Evolutionary conservation across 2,888 invertebrate genomes (phyloP).

Genomic region (Prenolepis imparis): DNA sequence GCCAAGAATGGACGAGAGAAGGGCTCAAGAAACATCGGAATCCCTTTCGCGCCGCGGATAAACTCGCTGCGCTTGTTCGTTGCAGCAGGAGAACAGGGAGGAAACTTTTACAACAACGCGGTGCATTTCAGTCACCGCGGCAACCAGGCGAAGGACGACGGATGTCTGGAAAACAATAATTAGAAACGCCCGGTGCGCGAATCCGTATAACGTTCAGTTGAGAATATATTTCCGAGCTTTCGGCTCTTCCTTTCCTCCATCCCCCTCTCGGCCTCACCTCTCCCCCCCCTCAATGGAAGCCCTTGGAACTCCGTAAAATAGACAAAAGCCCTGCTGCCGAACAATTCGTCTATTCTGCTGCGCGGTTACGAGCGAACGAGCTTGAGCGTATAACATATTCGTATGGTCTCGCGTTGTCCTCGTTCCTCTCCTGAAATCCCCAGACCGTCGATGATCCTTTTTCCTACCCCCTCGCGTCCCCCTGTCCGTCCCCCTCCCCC

Average conservation of each 20-base stretch:
- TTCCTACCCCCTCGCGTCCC: conserved; percentile 45
- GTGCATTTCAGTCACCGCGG: conserved; percentile 76
- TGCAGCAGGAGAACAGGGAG: conserved; percentile 50
- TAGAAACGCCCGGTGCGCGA: conserved; percentile 82
- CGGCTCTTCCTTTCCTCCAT: conserved; percentile 68
- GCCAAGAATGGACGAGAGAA: conserved; percentile 14
- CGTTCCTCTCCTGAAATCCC: conserved; percentile 63
- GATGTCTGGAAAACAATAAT: conserved; percentile 83
- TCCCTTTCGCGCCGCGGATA: conserved; percentile 18
- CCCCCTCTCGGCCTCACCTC: conserved; percentile 47
- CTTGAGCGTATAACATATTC: conserved; percentile 83
- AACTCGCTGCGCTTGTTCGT: conserved; percentile 41
- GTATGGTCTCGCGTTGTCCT: conserved; percentile 72
- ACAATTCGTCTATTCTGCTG: conserved; percentile 84
- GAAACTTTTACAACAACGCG: conserved; percentile 73
- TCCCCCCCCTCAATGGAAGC: conserved; percentile 80
- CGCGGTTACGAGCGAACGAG: conserved; percentile 83
- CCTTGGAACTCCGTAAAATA: conserved; percentile 85
- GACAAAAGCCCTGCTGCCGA: conserved; percentile 84
- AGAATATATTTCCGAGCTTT: conserved; percentile 85
- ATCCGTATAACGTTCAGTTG: conserved; percentile 82
- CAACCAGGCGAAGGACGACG: conserved; percentile 74
- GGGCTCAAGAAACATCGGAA: conserved; percentile 40
- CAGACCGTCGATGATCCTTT: conserved; percentile 57
- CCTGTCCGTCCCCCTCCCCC: conserved; percentile 29